A percentile compares a stretch with the other conserved stretches of the same genome.
phyloP scores from a whole-genome alignment of 2,888 invertebrate genomes.

The Drymonia ruficornis region DNA sequence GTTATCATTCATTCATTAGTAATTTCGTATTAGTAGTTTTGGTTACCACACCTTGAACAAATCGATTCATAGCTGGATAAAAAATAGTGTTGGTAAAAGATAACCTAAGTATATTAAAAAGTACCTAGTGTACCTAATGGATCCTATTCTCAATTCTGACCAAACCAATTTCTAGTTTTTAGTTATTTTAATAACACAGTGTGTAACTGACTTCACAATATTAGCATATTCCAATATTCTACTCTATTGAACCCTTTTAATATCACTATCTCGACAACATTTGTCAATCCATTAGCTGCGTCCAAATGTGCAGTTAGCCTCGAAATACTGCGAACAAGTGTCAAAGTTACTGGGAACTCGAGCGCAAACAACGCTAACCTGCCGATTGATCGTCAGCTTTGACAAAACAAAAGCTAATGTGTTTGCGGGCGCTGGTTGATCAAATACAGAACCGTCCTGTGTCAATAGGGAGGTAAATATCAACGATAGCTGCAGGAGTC shows the following conservation, averaged over 20 bases:
- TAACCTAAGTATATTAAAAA: no score
- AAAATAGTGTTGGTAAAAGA: no score
- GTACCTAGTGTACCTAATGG: no score
- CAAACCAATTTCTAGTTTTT: no score
- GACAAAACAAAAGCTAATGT: slow-evolving; percentile 49
- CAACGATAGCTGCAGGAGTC: slow-evolving; percentile 19
- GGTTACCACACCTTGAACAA: no score
- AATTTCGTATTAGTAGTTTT: no score
- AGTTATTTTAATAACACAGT: no score
- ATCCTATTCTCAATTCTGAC: no score
- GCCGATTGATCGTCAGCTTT: slow-evolving; percentile 76
- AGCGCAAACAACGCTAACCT: slow-evolving; percentile 66
- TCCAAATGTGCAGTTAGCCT: slow-evolving; percentile 60
- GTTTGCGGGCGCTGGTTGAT: slow-evolving; percentile 52
- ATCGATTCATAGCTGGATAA: no score
- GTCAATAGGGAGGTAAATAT: slow-evolving; percentile 49
- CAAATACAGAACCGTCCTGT: slow-evolving; percentile 57
- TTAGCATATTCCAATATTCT: no score
- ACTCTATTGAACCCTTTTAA: neutral
- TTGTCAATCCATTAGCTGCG: slow-evolving; percentile 68
- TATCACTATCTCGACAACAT: slow-evolving; percentile 35
- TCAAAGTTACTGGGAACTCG: slow-evolving; percentile 58
- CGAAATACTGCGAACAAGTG: slow-evolving; percentile 69
- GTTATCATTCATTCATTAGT: no score
- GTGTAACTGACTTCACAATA: no score